These are phyloP conservation scores for Darevskia nairensis DNA, from an alignment of 2,797 vertebrate species.

Conservation along the genomic window DNA sequence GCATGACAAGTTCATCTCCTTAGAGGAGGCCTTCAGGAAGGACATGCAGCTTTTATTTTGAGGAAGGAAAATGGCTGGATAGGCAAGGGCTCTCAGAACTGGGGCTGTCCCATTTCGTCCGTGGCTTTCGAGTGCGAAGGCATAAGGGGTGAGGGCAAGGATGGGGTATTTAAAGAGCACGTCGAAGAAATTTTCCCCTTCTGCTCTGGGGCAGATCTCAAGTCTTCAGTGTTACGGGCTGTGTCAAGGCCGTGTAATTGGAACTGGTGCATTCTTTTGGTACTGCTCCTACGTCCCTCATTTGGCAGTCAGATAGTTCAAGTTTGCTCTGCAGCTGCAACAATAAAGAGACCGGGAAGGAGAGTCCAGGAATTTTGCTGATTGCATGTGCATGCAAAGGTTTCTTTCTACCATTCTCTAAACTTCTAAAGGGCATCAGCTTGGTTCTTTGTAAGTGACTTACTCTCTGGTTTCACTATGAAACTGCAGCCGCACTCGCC, in stretches of 20 bases:
- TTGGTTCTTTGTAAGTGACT: not conserved
- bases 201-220: not conserved
- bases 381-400: not conserved
- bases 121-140: not conserved
- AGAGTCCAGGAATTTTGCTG: not conserved
- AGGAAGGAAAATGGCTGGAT: not conserved
- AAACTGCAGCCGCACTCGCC: not conserved
- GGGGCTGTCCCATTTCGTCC: not conserved
- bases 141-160: not conserved
- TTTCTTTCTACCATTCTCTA: not conserved
- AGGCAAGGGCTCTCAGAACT: not conserved
- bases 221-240: not conserved
- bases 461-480: not conserved
- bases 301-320: slow-evolving; percentile 2
- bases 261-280: slow-evolving; percentile 11
- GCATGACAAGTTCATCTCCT: not conserved
- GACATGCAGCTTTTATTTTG: not conserved
- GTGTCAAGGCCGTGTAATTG: slow-evolving; percentile 1
- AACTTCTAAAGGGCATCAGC: not conserved
- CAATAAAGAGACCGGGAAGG: not conserved
- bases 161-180: slow-evolving; percentile 16
- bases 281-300: not conserved
- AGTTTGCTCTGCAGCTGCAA: slow-evolving; percentile 8
- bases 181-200: not conserved
- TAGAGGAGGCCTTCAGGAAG: not conserved